Evolutionary conservation across 2,113 vertebrate genomes (phyloP).

Genomic region (Cyprinodon variegatus): DNA sequence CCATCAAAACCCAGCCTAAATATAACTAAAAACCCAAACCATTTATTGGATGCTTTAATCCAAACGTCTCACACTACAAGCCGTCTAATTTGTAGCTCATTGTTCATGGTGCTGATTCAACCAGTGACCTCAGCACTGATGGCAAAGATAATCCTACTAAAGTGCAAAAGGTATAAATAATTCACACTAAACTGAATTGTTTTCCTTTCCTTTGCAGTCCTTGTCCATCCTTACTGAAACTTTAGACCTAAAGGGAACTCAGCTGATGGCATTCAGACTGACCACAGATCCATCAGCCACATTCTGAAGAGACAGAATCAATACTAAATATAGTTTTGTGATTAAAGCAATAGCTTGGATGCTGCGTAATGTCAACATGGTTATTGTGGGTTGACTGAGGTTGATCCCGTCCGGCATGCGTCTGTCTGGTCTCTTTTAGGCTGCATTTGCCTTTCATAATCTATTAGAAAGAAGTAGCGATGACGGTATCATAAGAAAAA

Average conservation of each 20-base stretch:
- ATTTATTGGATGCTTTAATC: slow-evolving; percentile 32
- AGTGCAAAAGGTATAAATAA: slow-evolving; percentile 60
- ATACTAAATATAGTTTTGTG: slow-evolving; percentile 1
- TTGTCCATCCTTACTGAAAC: slow-evolving; percentile 10
- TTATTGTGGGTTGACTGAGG: slow-evolving; percentile 2
- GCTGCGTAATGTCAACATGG: slow-evolving; percentile 7
- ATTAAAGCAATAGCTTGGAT: slow-evolving; percentile 6
- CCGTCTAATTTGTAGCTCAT: slow-evolving; percentile 23
- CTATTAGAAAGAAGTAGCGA: not conserved
- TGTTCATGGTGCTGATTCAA: not conserved
- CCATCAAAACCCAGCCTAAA: slow-evolving; percentile 16
- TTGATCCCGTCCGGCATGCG: not conserved
- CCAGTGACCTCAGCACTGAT: slow-evolving; percentile 34
- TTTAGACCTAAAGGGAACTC: slow-evolving; percentile 3
- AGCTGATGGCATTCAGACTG: not conserved
- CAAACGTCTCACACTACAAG: slow-evolving; percentile 3
- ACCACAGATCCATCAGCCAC: not conserved
- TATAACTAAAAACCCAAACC: slow-evolving; percentile 33
- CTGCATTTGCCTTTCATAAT: slow-evolving; percentile 9
- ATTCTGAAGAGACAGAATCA: not conserved
- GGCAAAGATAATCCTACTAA: slow-evolving; percentile 51
- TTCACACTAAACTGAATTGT: slow-evolving; percentile 46
- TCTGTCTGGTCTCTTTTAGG: not conserved
- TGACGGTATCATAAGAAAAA: not conserved
- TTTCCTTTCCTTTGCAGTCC: slow-evolving; percentile 40